Evolutionary conservation across 2,113 vertebrate species (phyloP).

Genomic region (Pterocles burchelli): DNA sequence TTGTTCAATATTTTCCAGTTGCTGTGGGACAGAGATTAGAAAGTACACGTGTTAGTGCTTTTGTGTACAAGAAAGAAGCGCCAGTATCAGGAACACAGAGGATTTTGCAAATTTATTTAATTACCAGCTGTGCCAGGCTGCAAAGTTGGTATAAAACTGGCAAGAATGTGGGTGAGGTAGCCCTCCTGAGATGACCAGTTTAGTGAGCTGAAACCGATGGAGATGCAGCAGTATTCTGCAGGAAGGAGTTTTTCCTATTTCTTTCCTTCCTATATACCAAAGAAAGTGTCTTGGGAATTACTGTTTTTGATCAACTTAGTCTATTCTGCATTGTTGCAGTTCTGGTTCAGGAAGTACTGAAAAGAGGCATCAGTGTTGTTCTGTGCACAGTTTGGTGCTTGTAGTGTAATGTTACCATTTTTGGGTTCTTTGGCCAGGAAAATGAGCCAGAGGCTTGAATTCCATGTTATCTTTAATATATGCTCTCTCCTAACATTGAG

Average conservation of each 20-base stretch:
- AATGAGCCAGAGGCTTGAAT: neutral
- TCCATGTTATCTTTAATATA: neutral
- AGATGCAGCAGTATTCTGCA: neutral
- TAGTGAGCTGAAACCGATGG: neutral
- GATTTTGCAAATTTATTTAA: neutral
- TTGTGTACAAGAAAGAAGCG: neutral
- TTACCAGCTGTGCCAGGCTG: neutral
- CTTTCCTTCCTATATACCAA: neutral
- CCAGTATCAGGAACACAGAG: neutral
- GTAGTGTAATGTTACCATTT: neutral
- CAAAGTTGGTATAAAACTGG: neutral
- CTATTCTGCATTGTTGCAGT: neutral
- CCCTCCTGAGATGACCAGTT: neutral
- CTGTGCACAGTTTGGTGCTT: neutral
- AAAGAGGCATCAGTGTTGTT: neutral
- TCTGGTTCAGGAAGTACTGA: neutral
- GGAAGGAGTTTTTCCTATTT: neutral
- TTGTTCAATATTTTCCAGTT: neutral
- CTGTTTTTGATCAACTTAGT: neutral
- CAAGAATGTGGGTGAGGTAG: neutral
- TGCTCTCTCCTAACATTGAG: neutral
- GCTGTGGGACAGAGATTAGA: neutral
- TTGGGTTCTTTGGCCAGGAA: neutral
- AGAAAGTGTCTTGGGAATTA: neutral
- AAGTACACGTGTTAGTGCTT: neutral